phyloP scores from a whole-genome alignment of 2,113 vertebrate genomes.

The Paratilapia polleni region DNA sequence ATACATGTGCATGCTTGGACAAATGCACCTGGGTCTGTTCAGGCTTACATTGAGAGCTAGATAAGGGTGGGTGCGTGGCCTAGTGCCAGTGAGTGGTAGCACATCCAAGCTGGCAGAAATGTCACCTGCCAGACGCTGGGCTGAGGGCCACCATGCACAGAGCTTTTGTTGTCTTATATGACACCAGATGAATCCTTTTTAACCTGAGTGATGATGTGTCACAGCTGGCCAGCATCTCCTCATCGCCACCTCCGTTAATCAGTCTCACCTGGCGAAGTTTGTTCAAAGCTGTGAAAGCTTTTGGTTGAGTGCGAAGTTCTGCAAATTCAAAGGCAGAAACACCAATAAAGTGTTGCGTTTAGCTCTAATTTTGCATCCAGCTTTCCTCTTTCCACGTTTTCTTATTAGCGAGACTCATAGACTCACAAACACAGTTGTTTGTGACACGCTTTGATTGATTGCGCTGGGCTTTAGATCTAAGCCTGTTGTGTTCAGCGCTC shows the following conservation, averaged over 20 bases:
- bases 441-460: conserved; percentile 27
- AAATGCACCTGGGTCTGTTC: conserved; percentile 1
- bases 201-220: conserved; percentile 46
- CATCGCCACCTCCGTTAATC: conserved; percentile 28
- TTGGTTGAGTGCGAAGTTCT: background rate
- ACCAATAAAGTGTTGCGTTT: background rate
- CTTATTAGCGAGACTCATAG: background rate
- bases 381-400: background rate
- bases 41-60: background rate
- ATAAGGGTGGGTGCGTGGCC: background rate
- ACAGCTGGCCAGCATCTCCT: conserved; percentile 26
- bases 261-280: conserved; percentile 23
- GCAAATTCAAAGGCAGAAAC: background rate
- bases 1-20: background rate
- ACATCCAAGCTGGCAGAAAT: conserved; percentile 48
- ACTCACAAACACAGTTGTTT: conserved; percentile 27
- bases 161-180: conserved; percentile 44
- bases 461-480: conserved; percentile 40
- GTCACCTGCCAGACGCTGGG: conserved; percentile 52
- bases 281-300: background rate
- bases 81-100: conserved; percentile 26
- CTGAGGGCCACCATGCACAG: background rate
- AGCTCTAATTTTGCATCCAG: background rate
- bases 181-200: conserved; percentile 56
- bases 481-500: background rate